Evolutionary conservation across 2,113 vertebrate species (phyloP).

Genomic region (Hylia prasina): DNA sequence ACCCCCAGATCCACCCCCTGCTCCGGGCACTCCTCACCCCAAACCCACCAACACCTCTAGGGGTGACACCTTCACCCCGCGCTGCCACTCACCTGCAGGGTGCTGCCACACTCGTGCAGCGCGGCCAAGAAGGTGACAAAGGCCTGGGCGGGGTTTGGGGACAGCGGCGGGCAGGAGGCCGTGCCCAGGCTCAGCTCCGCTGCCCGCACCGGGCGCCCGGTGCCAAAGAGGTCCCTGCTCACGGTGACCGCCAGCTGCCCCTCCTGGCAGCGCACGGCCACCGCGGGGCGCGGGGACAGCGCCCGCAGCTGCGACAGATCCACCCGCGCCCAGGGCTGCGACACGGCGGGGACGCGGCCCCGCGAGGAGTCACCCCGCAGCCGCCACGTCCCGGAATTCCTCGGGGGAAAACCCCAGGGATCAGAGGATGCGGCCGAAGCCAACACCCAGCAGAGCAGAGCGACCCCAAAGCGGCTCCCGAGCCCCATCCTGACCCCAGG

Average conservation of each 20-base stretch:
- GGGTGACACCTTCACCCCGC: fast-evolving
- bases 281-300: not conserved
- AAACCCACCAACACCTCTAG: fast-evolving
- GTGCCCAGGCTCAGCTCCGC: not conserved
- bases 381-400: not conserved
- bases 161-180: not conserved
- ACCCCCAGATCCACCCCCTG: not conserved
- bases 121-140: not conserved
- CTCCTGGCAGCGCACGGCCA: not conserved
- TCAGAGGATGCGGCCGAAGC: not conserved
- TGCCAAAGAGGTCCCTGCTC: not conserved
- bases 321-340: not conserved
- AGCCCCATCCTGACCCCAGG: not conserved
- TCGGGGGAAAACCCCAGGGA: not conserved
- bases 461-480: not conserved
- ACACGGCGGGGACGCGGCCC: not conserved
- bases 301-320: not conserved
- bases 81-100: not conserved
- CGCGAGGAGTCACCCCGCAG: not conserved
- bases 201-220: not conserved
- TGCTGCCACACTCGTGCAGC: not conserved
- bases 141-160: not conserved
- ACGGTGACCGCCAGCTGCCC: not conserved
- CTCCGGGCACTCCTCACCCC: not conserved
- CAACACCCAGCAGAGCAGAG: not conserved